These are phyloP conservation scores for Tachycineta bicolor DNA, from an alignment of 2,113 vertebrate species.

Conservation along the genomic window DNA sequence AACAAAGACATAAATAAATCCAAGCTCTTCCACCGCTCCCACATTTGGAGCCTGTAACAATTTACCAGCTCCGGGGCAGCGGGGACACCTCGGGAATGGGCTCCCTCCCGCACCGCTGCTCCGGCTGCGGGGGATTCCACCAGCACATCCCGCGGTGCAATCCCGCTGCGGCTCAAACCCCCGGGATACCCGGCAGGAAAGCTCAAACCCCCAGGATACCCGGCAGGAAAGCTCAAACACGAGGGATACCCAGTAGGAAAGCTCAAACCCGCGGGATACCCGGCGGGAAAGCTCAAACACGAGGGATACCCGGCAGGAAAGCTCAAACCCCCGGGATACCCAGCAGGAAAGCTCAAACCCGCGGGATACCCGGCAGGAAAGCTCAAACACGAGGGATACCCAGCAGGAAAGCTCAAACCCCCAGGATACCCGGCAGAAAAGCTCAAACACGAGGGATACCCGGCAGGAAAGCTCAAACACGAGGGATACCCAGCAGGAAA, in stretches of 20 bases:
- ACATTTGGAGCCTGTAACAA: neutral
- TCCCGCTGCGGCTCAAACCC: neutral
- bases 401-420: accelerated
- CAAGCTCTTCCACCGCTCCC: neutral
- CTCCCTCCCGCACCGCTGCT: neutral
- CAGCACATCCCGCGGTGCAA: neutral
- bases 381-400: neutral
- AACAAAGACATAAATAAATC: accelerated
- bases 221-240: neutral
- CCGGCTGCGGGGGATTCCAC: neutral
- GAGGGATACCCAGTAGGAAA: neutral
- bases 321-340: neutral
- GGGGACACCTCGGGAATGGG: neutral
- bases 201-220: neutral
- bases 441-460: too few relatives aligned
- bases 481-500: accelerated
- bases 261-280: neutral
- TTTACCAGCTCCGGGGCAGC: neutral
- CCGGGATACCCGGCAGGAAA: neutral
- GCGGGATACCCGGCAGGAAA: accelerated
- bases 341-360: accelerated
- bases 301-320: accelerated
- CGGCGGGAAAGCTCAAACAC: accelerated
- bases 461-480: accelerated
- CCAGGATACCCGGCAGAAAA: accelerated